Evolutionary conservation across 1,140 invertebrate genomes (phyloP), one percentile per base, ranked within the genome.

Genomic region (Listronotus bonariensis): DNA sequence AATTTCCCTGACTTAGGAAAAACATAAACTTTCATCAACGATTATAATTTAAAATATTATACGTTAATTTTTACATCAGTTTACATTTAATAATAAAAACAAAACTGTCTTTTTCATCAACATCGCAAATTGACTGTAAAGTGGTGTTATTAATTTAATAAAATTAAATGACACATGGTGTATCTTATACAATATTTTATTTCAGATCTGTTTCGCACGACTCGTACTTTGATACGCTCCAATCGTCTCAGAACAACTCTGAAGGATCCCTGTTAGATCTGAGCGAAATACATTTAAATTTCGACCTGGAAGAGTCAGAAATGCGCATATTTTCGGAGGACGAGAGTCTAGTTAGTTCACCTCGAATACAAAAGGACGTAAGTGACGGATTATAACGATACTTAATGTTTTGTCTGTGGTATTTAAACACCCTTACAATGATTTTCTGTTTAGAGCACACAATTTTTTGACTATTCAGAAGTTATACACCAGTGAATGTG

Each of bases 321-420:
- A 89, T 91, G 85, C 84, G 89, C 71, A 92, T 93, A 80, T 91
- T 93, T 76, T 91, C 89, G 10, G 91, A 92, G 73, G 92, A 92
- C 76, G 92, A 93, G 69, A 87, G 87, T 41, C 64, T 86, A 42
- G 82, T 85, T 8, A 82, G 82, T 40, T 83, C 82, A 0, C 83
- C 83, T 7, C 76, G 80, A 41, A 76, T 83, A 18, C 80, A 81
- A 51, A 82, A 80, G 56, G 81, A 83, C 61, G 70, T 74, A 58
- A 72, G 65, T 65, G 8, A 8, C 11, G 0, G 14, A 18, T 43
- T 58, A 45, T 58, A 20, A 0, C 9, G 4, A 15, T 6, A 42
- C 5, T 20, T 15, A 3, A 6, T 49, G 18, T 49, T 5, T 49
- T 49, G 9, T 20, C 9, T 17, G 3, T 49, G 6, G 17, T 49